These are phyloP conservation scores for Automeris io DNA, from an alignment of 2,888 invertebrate genomes.

Conservation along the genomic window DNA sequence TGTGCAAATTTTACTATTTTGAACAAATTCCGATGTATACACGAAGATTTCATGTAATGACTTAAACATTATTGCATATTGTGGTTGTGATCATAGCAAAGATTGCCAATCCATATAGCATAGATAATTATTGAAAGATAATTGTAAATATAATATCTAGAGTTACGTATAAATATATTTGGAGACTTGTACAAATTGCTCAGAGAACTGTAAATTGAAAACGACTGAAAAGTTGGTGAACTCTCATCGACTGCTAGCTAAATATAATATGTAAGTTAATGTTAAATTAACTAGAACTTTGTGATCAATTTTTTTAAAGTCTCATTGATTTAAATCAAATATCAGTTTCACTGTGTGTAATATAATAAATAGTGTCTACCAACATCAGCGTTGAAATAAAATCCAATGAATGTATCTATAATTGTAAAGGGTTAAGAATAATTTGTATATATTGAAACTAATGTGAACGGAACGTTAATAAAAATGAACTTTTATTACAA, in stretches of 20 bases:
- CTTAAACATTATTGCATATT: slow-evolving; percentile 55
- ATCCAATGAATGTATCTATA: slow-evolving; percentile 57
- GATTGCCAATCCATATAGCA: slow-evolving; percentile 69
- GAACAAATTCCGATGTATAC: slow-evolving; percentile 13
- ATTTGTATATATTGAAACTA: slow-evolving; percentile 75
- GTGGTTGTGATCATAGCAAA: slow-evolving; percentile 73
- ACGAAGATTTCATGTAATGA: slow-evolving; percentile 20
- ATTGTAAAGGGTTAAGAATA: slow-evolving; percentile 70
- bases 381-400: slow-evolving; percentile 45
- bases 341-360: slow-evolving; percentile 50
- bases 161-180: slow-evolving; percentile 61
- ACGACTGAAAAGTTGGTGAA: slow-evolving; percentile 67
- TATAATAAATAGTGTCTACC: slow-evolving; percentile 50
- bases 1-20: slow-evolving; percentile 18
- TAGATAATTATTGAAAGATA: slow-evolving; percentile 34
- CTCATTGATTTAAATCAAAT: slow-evolving; percentile 49
- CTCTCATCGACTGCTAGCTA: slow-evolving; percentile 71
- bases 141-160: slow-evolving; percentile 59
- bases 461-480: slow-evolving; percentile 69
- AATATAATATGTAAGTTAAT: slow-evolving; percentile 25
- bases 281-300: slow-evolving; percentile 8
- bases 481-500: slow-evolving; percentile 72
- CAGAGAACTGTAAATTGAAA: slow-evolving; percentile 68
- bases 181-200: slow-evolving; percentile 75
- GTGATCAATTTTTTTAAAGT: no score